Evolutionary conservation across 37 sponge, comb jelly and placozoan genomes (phyloP), one percentile per base, ranked within the genome.

Genomic region (Eunapius fragilis): DNA sequence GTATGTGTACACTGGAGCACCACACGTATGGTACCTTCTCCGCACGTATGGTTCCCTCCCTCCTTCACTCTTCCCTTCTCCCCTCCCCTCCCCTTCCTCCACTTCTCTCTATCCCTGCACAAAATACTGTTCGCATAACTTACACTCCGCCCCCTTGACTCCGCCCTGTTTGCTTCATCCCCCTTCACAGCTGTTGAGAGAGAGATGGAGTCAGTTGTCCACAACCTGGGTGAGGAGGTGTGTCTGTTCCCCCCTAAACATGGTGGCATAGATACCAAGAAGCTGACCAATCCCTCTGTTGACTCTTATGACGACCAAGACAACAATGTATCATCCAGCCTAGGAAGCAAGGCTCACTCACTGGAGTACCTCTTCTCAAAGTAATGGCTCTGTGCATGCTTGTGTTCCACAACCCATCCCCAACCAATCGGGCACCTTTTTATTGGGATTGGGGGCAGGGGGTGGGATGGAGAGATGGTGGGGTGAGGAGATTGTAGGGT

Each of bases 251-350:
- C 88, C 1, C 88, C 88, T 23, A 22, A 69, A 26, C 67, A 76
- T 31, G 88, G 82, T 35, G 88, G 88, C 0, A 76, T 87, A 9
- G 81, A 87, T 14, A 37, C 35, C 34, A 76, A 76, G 76, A 76
- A 35, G 76, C 34, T 76, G 76, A 25, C 25, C 17, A 45, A 76
- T 58, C 14, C 58, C 22, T 17, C 19, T 11, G 17, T 58, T 17
- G 22, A 58, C 22, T 58, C 58, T 58, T 58, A 1, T 58, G 7
- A 58, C 14, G 58, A 58, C 17, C 58, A 4, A 19, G 7, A 11
- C 17, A 12, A 58, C 17, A 11, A 58, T 17, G 58, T 17, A 2
- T 17, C 22, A 17, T 17, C 19, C 58, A 58, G 14, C 58, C 58
- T 58, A 19, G 58, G 58, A 10, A 58, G 58, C 58, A 58, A 58